Conservation (phyloP, 2,888 invertebrate species). For the Dexiosoma caninum region DNA sequence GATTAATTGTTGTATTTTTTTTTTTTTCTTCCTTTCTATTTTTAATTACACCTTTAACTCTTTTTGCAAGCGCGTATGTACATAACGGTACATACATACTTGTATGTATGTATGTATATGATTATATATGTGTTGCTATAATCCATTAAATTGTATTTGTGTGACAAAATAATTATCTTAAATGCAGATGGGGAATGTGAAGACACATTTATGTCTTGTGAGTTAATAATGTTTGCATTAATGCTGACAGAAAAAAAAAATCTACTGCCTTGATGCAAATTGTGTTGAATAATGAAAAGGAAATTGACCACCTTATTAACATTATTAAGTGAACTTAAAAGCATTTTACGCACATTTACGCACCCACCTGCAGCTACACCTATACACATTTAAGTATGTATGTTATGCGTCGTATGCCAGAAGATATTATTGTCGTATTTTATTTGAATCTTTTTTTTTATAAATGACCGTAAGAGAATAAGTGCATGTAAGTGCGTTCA, state of each 20-base stretch:
- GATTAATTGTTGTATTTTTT: too few relatives aligned
- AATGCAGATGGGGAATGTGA: not conserved
- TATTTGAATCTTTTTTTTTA: conserved; percentile 45
- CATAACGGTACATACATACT: too few relatives aligned
- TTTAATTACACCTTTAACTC: too few relatives aligned
- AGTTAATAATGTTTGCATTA: conserved; percentile 26
- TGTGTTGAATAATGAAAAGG: conserved; percentile 47
- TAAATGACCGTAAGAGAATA: not conserved
- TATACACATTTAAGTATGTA: not conserved
- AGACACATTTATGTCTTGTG: not conserved
- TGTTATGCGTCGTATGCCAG: not conserved
- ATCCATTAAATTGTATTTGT: conserved; percentile 37
- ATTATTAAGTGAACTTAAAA: conserved; percentile 52
- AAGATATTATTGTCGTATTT: conserved; percentile 4
- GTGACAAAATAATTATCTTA: conserved; percentile 20
- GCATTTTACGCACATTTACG: conserved; percentile 44
- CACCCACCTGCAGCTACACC: not conserved
- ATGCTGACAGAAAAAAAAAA: conserved; percentile 18
- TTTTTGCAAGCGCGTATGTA: too few relatives aligned
- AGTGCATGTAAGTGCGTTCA: not conserved
- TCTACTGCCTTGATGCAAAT: conserved; percentile 30
- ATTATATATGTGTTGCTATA: not conserved
- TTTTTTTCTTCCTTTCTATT: too few relatives aligned
- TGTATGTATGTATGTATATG: not conserved
- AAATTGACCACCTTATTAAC: conserved; percentile 57